These are phyloP conservation scores for Camelus bactrianus DNA, from an alignment of 2,113 vertebrate species.

Conservation along the genomic window DNA sequence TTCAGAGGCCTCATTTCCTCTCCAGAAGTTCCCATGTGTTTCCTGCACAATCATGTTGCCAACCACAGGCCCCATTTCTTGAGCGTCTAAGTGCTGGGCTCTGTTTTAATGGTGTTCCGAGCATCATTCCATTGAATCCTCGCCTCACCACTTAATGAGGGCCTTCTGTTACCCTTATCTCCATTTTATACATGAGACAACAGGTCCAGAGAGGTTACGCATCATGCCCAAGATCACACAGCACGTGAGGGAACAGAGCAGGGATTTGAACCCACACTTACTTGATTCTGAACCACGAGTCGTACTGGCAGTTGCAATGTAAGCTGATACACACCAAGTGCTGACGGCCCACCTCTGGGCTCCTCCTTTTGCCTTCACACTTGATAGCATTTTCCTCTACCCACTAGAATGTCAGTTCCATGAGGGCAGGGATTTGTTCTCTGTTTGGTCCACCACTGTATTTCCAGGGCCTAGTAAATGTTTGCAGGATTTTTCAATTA, in stretches of 20 bases:
- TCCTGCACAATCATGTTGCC: neutral
- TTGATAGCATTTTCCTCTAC: neutral
- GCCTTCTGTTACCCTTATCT: neutral
- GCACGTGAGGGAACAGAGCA: neutral
- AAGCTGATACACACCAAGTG: fast-evolving
- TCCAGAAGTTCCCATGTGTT: neutral
- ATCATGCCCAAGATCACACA: neutral
- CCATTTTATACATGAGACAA: neutral
- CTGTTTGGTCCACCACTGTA: neutral
- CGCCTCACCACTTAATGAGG: neutral
- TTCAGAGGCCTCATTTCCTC: neutral
- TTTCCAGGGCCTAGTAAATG: neutral
- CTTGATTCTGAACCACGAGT: neutral
- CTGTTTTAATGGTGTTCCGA: neutral
- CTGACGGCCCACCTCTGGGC: neutral
- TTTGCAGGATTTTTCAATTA: neutral
- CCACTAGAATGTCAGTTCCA: fast-evolving
- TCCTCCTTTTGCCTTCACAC: neutral
- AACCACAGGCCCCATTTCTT: neutral
- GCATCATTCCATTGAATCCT: neutral
- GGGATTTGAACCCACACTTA: neutral
- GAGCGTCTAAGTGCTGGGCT: too few species aligned
- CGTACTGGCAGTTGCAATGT: fast-evolving
- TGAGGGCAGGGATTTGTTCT: neutral
- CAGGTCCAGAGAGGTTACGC: slow-evolving; percentile 8